Evolutionary conservation across 2,888 invertebrate species (phyloP).

Genomic region (Dascillus cervinus): DNA sequence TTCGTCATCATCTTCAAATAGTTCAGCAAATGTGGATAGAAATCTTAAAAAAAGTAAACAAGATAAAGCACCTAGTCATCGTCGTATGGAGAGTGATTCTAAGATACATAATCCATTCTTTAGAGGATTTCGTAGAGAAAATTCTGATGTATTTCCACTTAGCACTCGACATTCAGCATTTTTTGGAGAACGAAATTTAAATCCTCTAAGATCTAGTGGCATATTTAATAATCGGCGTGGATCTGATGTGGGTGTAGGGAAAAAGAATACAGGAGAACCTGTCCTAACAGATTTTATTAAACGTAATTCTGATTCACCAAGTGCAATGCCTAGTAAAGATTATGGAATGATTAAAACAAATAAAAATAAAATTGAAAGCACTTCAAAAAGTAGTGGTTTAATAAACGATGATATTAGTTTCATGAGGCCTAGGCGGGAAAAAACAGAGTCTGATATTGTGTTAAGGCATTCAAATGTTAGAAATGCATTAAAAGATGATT

Average conservation of each 20-base stretch:
- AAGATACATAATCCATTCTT: slow-evolving; percentile 65
- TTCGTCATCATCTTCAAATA: slow-evolving; percentile 10
- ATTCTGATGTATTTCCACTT: slow-evolving; percentile 75
- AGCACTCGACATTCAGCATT: slow-evolving; percentile 71
- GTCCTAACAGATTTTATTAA: slow-evolving; percentile 63
- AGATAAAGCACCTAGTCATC: slow-evolving; percentile 49
- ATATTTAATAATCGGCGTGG: slow-evolving; percentile 60
- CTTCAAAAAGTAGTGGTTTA: slow-evolving; percentile 28
- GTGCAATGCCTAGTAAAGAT: slow-evolving; percentile 6
- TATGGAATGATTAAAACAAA: slow-evolving; percentile 5
- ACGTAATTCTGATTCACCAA: slow-evolving; percentile 41
- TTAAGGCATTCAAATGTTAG: slow-evolving; percentile 55
- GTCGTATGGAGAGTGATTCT: slow-evolving; percentile 67
- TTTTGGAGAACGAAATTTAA: slow-evolving; percentile 46
- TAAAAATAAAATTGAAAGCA: slow-evolving; percentile 13
- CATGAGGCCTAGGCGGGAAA: slow-evolving; percentile 70
- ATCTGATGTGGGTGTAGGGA: slow-evolving; percentile 45
- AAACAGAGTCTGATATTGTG: slow-evolving; percentile 83
- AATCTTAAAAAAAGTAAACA: slow-evolving; percentile 30
- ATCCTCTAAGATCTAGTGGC: slow-evolving; percentile 57
- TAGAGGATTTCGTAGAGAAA: slow-evolving; percentile 73
- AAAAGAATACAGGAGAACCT: slow-evolving; percentile 57
- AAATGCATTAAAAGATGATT: slow-evolving; percentile 44
- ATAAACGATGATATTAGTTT: slow-evolving; percentile 34
- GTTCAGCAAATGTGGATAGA: slow-evolving; percentile 30